Evolutionary conservation across 1,140 invertebrate species (phyloP).

Genomic region (Zaprionus vittiger): DNA sequence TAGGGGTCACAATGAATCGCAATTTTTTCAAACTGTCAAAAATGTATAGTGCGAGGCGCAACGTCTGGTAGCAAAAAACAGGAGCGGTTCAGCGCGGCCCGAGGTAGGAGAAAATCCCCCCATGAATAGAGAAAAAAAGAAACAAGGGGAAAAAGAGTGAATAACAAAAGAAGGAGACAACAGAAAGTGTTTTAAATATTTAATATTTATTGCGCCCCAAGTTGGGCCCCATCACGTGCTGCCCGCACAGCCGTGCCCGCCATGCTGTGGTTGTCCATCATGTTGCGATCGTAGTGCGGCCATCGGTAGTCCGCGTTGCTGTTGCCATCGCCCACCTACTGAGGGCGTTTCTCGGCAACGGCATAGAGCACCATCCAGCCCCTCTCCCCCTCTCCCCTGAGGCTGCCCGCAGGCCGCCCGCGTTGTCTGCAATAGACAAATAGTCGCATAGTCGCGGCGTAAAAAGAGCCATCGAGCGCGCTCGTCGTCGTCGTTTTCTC

Average conservation of each 20-base stretch:
- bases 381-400: background rate
- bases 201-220: slow-evolving; percentile 7
- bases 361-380: slow-evolving; percentile 2
- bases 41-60: slow-evolving; percentile 74
- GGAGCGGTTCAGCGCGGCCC: slow-evolving; percentile 35
- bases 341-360: slow-evolving; percentile 68
- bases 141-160: background rate
- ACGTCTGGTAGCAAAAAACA: slow-evolving; percentile 42
- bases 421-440: slow-evolving; percentile 68
- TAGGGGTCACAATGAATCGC: slow-evolving; percentile 83
- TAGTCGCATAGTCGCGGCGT: slow-evolving; percentile 32
- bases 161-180: too few relatives aligned
- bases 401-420: background rate
- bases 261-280: slow-evolving; percentile 15
- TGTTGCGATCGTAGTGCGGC: slow-evolving; percentile 49
- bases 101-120: background rate
- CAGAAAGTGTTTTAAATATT: background rate
- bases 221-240: background rate
- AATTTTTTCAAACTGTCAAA: slow-evolving; percentile 84
- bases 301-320: slow-evolving; percentile 60
- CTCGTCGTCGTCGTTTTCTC: slow-evolving; percentile 6
- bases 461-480: slow-evolving; percentile 33
- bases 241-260: background rate
- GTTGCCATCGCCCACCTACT: slow-evolving; percentile 70
- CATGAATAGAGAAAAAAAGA: background rate